Evolutionary conservation across 2,797 vertebrate species (phyloP), one percentile per base, ranked within the genome.

Genomic region (Harpagifer antarcticus): DNA sequence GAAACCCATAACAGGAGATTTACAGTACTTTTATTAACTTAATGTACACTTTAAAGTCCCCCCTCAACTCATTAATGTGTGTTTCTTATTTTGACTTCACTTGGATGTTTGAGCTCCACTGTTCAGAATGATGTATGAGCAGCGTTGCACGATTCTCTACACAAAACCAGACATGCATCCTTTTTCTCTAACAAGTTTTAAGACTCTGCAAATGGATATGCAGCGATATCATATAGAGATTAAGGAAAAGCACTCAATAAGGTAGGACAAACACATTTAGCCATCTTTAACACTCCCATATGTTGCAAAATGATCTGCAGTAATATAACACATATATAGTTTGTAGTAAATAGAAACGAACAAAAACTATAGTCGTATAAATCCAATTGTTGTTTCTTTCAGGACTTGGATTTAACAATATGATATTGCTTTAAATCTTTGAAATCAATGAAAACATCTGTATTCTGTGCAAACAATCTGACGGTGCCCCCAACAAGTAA

Each of bases 401-500:
- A 64, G 50, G 9, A 20, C 49, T 20, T 48, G 13, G 15, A 49
- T 63, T 61, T 11, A 9, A 48, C 50, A 60, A n/a, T 13, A 14
- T 6, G 20, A 3, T 37, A 13, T 42, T 57, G 5, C 3, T 58
- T 31, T 68, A 5, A 33, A 43, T 49, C 5, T 66, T 23, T 50
- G 17, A 60, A 44, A 6, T 37, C 43, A n/a, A 40, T 37, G 31
- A 65, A 74, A 71, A 53, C 3, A 45, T 64, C 0, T 56, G 13
- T 64, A 61, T 64, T 54, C 27, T 42, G 50, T 23, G 13, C 15
- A 76, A 77, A 78, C 17, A 63, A 62, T 59, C 62, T 44, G 61
- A 62, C 23, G 44, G 16, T 7, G 6, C 3, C 49, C 37, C 44
- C 42, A 64, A 71, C 57, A 82, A 61, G 47, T 27, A 1, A 61